A percentile compares a stretch with the other conserved stretches of the same genome.
Conservation (phyloP, 1,140 invertebrate species). For the Periplaneta americana region DNA sequence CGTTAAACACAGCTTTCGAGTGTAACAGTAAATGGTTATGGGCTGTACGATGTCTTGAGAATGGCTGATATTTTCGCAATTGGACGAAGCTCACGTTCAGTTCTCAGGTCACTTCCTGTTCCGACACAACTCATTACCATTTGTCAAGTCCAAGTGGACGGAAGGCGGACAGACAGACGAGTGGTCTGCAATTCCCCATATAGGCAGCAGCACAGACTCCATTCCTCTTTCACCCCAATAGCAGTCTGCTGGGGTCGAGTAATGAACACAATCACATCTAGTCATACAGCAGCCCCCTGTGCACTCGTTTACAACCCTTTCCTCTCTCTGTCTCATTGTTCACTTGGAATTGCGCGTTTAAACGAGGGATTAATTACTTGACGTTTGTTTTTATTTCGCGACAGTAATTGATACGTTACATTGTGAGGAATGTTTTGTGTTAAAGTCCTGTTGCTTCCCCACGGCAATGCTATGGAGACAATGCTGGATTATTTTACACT, state of each 20-base stretch:
- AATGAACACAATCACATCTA: neutral
- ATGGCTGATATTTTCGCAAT: neutral
- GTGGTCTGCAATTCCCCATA: neutral
- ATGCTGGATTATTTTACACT: too few relatives aligned
- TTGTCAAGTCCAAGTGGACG: conserved; percentile 7
- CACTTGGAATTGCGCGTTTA: neutral
- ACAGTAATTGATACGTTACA: neutral
- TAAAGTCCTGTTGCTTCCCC: too few relatives aligned
- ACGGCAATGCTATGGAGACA: too few relatives aligned
- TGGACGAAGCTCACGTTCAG: neutral
- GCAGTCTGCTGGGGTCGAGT: neutral
- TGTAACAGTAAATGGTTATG: too few relatives aligned
- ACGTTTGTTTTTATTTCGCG: neutral
- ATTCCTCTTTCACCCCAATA: neutral
- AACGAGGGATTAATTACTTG: neutral
- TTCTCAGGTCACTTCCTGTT: neutral
- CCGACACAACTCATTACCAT: conserved; percentile 10
- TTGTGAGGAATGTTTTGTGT: neutral
- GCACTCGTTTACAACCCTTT: neutral
- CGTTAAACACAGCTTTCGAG: too few relatives aligned
- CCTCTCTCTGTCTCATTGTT: neutral
- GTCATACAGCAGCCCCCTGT: neutral
- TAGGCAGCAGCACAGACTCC: neutral
- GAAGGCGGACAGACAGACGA: too few relatives aligned
- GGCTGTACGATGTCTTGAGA: too few relatives aligned